Percentiles rank a stretch among this genome's conserved stretches.
Evolutionary conservation across 2,113 vertebrate genomes (phyloP).

Genomic region (Megatriorchis doriae): DNA sequence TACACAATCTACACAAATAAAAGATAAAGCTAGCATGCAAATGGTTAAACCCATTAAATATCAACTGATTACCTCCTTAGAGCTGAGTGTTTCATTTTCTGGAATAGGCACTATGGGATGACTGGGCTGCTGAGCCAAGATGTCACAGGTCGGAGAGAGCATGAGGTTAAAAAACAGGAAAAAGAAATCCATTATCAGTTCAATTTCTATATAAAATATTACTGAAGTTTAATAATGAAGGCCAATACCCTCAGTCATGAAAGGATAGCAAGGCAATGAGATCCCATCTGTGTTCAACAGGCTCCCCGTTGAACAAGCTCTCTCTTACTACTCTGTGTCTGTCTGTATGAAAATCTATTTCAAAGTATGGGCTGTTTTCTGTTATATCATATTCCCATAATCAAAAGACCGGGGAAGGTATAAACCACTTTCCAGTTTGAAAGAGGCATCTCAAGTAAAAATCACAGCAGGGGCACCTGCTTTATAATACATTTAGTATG

Average conservation of each 20-base stretch:
- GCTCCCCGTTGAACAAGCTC: neutral
- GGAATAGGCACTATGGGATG: conserved; percentile 76
- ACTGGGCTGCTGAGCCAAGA: conserved; percentile 61
- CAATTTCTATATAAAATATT: neutral
- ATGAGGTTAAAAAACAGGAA: neutral
- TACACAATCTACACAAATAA: neutral
- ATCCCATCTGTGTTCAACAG: neutral
- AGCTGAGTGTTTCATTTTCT: conserved; percentile 74
- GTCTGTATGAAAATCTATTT: neutral
- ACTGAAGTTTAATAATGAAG: neutral
- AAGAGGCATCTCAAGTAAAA: neutral
- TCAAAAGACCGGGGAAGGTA: neutral
- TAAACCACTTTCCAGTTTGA: neutral
- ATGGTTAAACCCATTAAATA: neutral
- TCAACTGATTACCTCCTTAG: conserved; percentile 69
- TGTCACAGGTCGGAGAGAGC: neutral
- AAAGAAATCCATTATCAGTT: conserved; percentile 22
- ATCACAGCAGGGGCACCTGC: neutral
- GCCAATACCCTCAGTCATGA: neutral
- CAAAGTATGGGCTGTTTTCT: neutral
- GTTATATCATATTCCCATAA: neutral
- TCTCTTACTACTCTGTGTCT: neutral
- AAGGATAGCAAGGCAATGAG: neutral
- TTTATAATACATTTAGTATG: neutral
- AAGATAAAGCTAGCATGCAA: neutral